A percentile compares a stretch with the other conserved stretches of the same genome.
phyloP scores from a whole-genome alignment of 2,888 invertebrate genomes.

The Ennomos quercinarius region DNA sequence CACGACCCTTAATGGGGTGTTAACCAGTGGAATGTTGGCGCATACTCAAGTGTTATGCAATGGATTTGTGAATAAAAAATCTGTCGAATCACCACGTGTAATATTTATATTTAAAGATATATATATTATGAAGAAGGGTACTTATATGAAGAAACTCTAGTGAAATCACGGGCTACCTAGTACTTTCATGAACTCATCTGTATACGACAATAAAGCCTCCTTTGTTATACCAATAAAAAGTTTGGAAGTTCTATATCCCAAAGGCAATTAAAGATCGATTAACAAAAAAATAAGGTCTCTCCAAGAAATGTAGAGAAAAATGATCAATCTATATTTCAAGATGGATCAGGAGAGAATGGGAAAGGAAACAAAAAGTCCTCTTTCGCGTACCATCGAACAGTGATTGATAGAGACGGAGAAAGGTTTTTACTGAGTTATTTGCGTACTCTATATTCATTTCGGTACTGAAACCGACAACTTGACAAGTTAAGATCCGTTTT shows the following conservation, averaged over 20 bases:
- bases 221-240: constrained; percentile 8
- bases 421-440: constrained; percentile 43
- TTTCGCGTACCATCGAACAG: constrained; percentile 45
- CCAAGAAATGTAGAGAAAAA: constrained; percentile 33
- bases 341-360: constrained; percentile 49
- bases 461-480: constrained; percentile 12
- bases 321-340: constrained; percentile 61
- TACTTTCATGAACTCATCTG: constrained; percentile 2
- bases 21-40: no score
- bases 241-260: constrained; percentile 6
- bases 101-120: no score
- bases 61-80: no score
- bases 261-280: constrained; percentile 37
- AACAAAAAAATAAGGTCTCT: constrained; percentile 23
- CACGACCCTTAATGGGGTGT: no score
- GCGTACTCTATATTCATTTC: constrained; percentile 58
- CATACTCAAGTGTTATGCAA: no score
- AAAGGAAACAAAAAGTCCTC: constrained; percentile 53
- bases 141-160: no score
- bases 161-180: no score
- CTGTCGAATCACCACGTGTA: no score
- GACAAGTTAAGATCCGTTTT: constrained; percentile 28
- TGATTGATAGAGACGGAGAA: constrained; percentile 55
- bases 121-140: no score
- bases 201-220: constrained; percentile 7